Evolutionary conservation across 2,113 vertebrate species (phyloP), one percentile per base, ranked within the genome.

Genomic region (Heteronetta atricapilla): DNA sequence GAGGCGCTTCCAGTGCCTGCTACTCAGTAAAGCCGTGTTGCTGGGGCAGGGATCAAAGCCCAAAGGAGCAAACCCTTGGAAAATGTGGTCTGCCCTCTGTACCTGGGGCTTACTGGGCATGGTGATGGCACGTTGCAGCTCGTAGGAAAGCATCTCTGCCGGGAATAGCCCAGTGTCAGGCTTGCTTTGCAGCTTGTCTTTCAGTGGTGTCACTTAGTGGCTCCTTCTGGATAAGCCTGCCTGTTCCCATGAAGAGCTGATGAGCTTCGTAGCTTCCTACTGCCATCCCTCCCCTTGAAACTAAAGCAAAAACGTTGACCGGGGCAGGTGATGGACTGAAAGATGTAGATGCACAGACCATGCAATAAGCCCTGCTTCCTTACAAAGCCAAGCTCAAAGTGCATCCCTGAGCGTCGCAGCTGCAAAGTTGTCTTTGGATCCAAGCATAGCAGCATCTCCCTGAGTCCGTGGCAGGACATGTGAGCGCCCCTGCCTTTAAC

Each of bases 311-410:
- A 68, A 42, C 56, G 48, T 7, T 69, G 82, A 76, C 79, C 46
- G 60, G 53, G 62, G 82, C 72, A 26, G 80, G 34, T 64, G 82
- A 60, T 1, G 14, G 76, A 17, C 25, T 20, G 67, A 52, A 60
- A 86, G 36, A 36, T 29, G 53, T 56, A 76, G 83, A 20, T 73
- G 67, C 59, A 38, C 42, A 69, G 53, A 69, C 86, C 50, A 16
- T 72, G 58, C 80, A 66, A 58, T 84, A 73, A 89, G 75, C 34
- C 34, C 77, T 68, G 44, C 58, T 86, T 42, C 67, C 79, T 72
- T 56, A 75, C 22, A 55, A 40, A 88, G 19, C 38, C 9, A 55
- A 11, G 72, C 58, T 80, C 86, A 25, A 68, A 86, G 68, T 72
- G 36, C 78, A 56, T 76, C 31, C 23, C 42, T 76, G 25, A 82